Conservation (phyloP, 2,797 vertebrate genomes). For the Dromococcyx pavoninus region DNA sequence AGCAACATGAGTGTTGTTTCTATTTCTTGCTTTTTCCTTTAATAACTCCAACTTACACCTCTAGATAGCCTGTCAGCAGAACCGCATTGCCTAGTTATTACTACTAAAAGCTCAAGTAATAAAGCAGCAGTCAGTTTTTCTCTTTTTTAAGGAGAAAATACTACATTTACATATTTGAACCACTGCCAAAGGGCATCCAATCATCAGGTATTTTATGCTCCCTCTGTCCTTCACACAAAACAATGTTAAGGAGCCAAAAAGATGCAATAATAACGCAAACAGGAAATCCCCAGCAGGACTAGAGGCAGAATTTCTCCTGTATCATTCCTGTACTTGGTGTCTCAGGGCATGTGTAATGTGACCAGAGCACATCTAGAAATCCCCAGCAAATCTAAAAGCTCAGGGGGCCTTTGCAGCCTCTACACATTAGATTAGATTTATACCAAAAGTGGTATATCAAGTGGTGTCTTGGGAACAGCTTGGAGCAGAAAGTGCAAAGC, state of each 20-base stretch:
- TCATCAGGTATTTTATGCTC: not conserved
- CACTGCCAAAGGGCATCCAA: not conserved
- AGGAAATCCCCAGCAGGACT: not conserved
- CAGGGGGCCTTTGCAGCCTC: accelerated
- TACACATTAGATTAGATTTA: not conserved
- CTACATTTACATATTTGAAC: constrained; percentile 10
- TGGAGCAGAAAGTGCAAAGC: not conserved
- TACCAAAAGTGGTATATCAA: not conserved
- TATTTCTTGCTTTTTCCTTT: not conserved
- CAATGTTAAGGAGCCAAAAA: not conserved
- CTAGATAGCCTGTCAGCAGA: not conserved
- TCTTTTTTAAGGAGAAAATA: not conserved
- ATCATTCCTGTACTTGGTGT: accelerated
- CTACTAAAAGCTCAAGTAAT: not conserved
- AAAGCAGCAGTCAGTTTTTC: not conserved
- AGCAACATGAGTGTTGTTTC: not conserved
- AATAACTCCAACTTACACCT: not conserved
- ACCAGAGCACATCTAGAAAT: not conserved
- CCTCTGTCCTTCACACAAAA: not conserved
- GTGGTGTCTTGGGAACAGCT: not conserved
- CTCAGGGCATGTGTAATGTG: not conserved
- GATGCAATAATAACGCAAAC: not conserved
- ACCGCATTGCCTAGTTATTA: not conserved
- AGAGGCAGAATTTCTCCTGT: not conserved
- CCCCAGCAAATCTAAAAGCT: not conserved